A percentile compares a stretch with the other conserved stretches of the same genome.
Evolutionary conservation across 2,888 invertebrate species (phyloP).

Genomic region (Brachynemurus nebulosus): DNA sequence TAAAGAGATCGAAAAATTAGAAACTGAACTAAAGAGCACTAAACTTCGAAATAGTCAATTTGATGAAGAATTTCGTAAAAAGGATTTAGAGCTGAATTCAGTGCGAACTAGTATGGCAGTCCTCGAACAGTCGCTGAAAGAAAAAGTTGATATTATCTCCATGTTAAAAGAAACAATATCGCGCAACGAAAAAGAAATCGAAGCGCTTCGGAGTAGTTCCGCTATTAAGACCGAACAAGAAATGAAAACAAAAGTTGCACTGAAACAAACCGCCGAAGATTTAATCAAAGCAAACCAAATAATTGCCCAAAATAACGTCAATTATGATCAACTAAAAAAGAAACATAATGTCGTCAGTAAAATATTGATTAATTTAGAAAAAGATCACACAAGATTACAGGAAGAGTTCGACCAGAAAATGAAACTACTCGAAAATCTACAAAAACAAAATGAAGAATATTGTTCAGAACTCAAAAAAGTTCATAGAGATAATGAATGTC

Average conservation of each 20-base stretch:
- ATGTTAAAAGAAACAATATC: constrained; percentile 3
- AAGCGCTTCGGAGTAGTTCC: background rate
- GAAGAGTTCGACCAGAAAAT: background rate
- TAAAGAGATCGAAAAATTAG: constrained; percentile 1
- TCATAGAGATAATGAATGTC: background rate
- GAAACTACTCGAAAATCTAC: background rate
- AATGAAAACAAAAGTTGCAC: constrained; percentile 5
- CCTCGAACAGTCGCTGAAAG: constrained; percentile 5
- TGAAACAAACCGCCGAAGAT: constrained; percentile 5
- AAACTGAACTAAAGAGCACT: constrained; percentile 2
- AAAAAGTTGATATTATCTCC: constrained; percentile 5
- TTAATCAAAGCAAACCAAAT: constrained; percentile 10
- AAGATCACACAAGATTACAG: constrained; percentile 4
- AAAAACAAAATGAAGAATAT: background rate
- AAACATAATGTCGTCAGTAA: constrained; percentile 6
- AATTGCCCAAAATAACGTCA: constrained; percentile 5
- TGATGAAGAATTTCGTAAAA: constrained; percentile 5
- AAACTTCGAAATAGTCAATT: constrained; percentile 2
- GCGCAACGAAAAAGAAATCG: constrained; percentile 2
- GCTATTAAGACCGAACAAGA: constrained; percentile 1
- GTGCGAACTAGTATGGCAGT: constrained; percentile 2
- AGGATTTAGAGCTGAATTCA: constrained; percentile 2
- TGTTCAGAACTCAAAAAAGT: background rate
- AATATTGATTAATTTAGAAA: constrained; percentile 7
- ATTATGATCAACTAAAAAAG: constrained; percentile 7